Evolutionary conservation across 2,113 vertebrate genomes (phyloP), one percentile per base, ranked within the genome.

Genomic region (Apteryx owenii): DNA sequence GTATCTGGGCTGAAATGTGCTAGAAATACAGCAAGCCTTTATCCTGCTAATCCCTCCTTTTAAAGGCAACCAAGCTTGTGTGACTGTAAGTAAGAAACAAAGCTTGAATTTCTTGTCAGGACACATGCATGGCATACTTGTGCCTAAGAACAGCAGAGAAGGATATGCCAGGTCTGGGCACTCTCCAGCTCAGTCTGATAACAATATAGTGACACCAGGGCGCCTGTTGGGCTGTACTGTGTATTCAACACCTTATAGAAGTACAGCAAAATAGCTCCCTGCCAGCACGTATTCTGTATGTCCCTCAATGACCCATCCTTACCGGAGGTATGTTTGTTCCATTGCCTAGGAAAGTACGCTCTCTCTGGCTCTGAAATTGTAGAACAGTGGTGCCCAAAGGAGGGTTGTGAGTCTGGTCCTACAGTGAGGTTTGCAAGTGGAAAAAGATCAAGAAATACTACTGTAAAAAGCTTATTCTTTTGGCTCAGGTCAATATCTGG

Each of bases 101-200:
- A 56, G 28, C 64, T 5, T 75, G 17, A 68, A 25, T 46, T 90
- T 86, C 46, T 84, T 2, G 0, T 29, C 0, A 3, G 44, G 29
- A 42, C 0, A 1, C 0, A 0, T 4, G 22, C 1, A 0, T 26
- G 5, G 28, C 0, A 5, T 8, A 13, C 20, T 72, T 0, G 0
- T 19, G 42, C 42, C 51, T 38, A 86, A 1, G 0, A 4, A 44
- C 15, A 56, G 48, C 65, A 83, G 42, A 82, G 66, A 50, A 87
- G 51, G 56, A 31, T 33, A n/a, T 89, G 64, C 44, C 38, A n/a
- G 31, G 38, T 76, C n/a, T 91, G 58, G 62, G 58, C 15, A 44
- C 28, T 29, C 72, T 81, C 70, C 84, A 46, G 19, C 65, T 54
- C 40, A 38, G 51, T 11, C 54, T 79, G 72, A 36, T 70, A 77